Base-by-base conservation (phyloP, 2,113 vertebrate species). In the Tragelaphus buxtoni region DNA sequence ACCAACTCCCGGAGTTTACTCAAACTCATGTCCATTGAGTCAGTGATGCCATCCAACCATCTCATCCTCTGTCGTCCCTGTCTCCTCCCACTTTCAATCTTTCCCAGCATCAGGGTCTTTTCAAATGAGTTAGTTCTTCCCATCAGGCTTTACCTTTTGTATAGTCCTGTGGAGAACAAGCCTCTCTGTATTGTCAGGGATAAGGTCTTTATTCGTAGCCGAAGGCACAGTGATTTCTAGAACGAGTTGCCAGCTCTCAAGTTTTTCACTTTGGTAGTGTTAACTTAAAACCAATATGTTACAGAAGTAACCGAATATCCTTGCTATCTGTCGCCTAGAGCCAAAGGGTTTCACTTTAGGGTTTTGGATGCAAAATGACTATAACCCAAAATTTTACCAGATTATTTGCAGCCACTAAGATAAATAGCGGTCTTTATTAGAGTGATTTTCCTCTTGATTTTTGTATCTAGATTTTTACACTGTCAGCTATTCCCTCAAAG, bases 251-350 rank as follows among this genome's bases (percentile, higher is more conserved):
- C 82, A 95, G 42, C 26, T 92, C 86, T 97, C 65, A 79, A 89
- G 35, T 45, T 94, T 95, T 97, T 98, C 53, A 91, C 51, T 97
- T 95, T 76, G n/a, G 39, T 20, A 56, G 88, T 97, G 83, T 91
- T 96, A 91, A 95, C 88, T 94, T 95, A 95, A 97, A 97, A 95
- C 89, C 88, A 96, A 39, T 97, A 98, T 89, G 56, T 97, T 95
- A 74, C 84, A 42, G 32, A 94, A 95, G 91, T 95, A 97, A 97
- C 88, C 91, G 91, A 79, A 97, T 96, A 93, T 87, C 35, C 42
- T 95, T 77, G 60, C 85, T 97, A 95, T 96, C 95, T 96, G 77
- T 95, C 86, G 20, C 86, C 61, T 94, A 91, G 85, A 97, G 93
- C 95, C 82, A 96, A 89, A 92, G 13, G 9, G 49, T 93, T 97